Evolutionary conservation across 2,797 vertebrate genomes (phyloP).

Genomic region (Diplodus puntazzo): DNA sequence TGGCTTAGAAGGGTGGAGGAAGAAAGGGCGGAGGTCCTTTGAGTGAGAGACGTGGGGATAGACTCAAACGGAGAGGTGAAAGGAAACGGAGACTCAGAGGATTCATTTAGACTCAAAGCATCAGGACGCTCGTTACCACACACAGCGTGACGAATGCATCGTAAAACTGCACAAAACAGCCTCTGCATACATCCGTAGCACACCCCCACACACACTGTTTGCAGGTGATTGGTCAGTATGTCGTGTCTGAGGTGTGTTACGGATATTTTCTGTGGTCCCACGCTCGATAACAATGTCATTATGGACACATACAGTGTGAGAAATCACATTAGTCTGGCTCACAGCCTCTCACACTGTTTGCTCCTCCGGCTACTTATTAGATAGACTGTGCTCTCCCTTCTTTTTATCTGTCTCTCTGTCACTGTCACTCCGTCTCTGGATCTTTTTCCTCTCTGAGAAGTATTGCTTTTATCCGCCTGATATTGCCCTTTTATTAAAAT

Average conservation of each 20-base stretch:
- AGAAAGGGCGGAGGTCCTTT: constrained; percentile 16
- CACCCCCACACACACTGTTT: constrained; percentile 6
- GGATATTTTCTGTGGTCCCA: constrained; percentile 22
- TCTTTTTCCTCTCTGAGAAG: constrained; percentile 7
- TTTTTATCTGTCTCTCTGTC: constrained; percentile 30
- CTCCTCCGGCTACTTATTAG: constrained; percentile 37
- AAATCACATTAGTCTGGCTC: constrained; percentile 29
- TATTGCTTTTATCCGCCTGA: constrained; percentile 49
- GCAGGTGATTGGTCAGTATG: constrained; percentile 23
- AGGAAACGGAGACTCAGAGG: background rate
- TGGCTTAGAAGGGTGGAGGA: constrained; percentile 31
- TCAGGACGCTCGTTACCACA: background rate
- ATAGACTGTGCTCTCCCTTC: constrained; percentile 10
- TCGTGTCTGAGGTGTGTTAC: constrained; percentile 23
- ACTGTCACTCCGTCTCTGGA: background rate
- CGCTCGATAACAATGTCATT: constrained; percentile 9
- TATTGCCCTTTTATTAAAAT: constrained; percentile 65
- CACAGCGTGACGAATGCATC: constrained; percentile 20
- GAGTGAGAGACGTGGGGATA: constrained; percentile 20
- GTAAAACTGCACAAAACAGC: constrained; percentile 3
- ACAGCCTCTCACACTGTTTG: constrained; percentile 26
- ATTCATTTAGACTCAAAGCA: constrained; percentile 15
- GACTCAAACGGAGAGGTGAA: background rate
- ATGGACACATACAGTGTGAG: constrained; percentile 2
- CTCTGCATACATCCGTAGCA: background rate